Conservation (phyloP, 2,888 invertebrate species). For the Ptychoptera contaminata region DNA sequence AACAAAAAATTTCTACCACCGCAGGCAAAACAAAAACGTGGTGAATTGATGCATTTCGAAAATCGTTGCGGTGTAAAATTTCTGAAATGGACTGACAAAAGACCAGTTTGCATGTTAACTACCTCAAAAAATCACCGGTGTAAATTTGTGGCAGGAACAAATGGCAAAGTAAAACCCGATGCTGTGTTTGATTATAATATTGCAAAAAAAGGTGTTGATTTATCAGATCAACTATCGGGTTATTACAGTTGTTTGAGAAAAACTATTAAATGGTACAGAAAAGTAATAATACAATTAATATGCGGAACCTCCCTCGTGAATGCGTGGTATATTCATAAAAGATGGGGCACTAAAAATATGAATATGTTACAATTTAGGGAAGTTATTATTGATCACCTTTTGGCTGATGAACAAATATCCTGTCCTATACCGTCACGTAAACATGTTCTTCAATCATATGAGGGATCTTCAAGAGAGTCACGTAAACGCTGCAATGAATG, state of each 20-base stretch:
- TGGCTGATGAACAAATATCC: conserved; percentile 4
- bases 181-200: conserved; percentile 9
- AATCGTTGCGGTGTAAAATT: conserved; percentile 15
- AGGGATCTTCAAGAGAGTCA: conserved; percentile 9
- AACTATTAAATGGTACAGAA: conserved; percentile 10
- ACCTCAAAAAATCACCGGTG: conserved; percentile 7
- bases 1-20: conserved; percentile 15
- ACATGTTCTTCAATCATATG: conserved; percentile 9
- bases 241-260: conserved; percentile 10
- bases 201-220: conserved; percentile 9
- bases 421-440: conserved; percentile 5
- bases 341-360: conserved; percentile 9
- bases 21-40: conserved; percentile 15
- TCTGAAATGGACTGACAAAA: conserved; percentile 15
- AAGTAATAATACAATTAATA: conserved; percentile 9
- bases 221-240: conserved; percentile 8
- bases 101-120: conserved; percentile 9
- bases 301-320: conserved; percentile 8
- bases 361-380: conserved; percentile 9
- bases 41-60: conserved; percentile 15
- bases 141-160: conserved; percentile 7
- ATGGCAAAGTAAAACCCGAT: conserved; percentile 8
- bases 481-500: conserved; percentile 9
- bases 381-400: conserved; percentile 9
- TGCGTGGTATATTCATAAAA: conserved; percentile 9